phyloP scores from a whole-genome alignment of 2,113 vertebrate species.

The Oplegnathus fasciatus region DNA sequence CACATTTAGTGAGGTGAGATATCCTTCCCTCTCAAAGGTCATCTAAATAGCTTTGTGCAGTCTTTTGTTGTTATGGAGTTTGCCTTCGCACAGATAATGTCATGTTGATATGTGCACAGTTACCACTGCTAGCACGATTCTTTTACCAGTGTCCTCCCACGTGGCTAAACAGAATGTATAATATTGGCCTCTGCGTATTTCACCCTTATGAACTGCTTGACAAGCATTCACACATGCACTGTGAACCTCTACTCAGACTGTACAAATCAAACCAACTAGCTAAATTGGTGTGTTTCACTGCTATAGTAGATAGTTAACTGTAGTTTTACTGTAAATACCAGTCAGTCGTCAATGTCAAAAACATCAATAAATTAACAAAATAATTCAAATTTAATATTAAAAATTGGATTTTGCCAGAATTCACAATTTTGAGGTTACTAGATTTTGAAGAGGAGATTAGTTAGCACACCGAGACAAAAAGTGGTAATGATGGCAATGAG shows the following conservation, averaged over 20 bases:
- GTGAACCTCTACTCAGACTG: neutral
- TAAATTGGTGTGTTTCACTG: neutral
- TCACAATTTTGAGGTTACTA: neutral
- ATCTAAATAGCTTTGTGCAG: neutral
- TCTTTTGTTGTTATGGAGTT: neutral
- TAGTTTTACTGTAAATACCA: neutral
- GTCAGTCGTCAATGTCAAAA: neutral
- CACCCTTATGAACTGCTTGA: too few species aligned
- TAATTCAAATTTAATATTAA: neutral
- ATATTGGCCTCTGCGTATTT: neutral
- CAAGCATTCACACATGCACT: neutral
- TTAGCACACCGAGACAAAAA: too few species aligned
- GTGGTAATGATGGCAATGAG: too few species aligned
- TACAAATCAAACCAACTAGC: neutral
- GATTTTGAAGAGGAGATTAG: too few species aligned
- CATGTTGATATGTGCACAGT: neutral
- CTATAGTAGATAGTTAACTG: neutral
- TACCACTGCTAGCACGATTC: too few species aligned
- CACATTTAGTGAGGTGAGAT: neutral
- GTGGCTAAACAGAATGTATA: neutral
- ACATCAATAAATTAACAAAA: too few species aligned
- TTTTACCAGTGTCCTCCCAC: neutral
- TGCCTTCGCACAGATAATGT: neutral
- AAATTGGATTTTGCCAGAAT: neutral
- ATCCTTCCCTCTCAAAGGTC: neutral